Evolutionary conservation across 1,140 invertebrate species (phyloP).

Genomic region (Eupristina koningsbergeri): DNA sequence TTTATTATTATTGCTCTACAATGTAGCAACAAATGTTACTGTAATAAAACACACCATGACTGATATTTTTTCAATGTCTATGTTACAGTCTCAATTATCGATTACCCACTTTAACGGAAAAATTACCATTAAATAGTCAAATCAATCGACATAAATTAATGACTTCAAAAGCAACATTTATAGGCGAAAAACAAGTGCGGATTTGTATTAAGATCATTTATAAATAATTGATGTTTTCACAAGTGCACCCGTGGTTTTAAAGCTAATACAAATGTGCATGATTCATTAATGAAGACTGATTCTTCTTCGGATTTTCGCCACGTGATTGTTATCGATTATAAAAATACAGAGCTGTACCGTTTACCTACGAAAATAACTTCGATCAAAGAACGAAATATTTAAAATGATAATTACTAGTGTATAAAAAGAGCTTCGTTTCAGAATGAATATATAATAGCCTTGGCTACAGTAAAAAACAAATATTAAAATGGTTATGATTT

Average conservation of each 20-base stretch:
- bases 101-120: too few relatives aligned
- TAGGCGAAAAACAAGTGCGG: constrained; percentile 17
- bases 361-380: neutral
- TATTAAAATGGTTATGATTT: too few relatives aligned
- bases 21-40: too few relatives aligned
- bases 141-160: constrained; percentile 53
- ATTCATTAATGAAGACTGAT: constrained; percentile 40
- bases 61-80: too few relatives aligned
- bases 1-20: too few relatives aligned
- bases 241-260: neutral
- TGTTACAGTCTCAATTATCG: too few relatives aligned
- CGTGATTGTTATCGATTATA: neutral
- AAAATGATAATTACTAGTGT: neutral
- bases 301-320: constrained; percentile 12
- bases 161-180: constrained; percentile 57
- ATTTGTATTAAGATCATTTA: constrained; percentile 59
- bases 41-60: too few relatives aligned
- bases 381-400: neutral
- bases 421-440: neutral
- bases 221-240: constrained; percentile 55
- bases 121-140: too few relatives aligned
- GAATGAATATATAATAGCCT: too few relatives aligned
- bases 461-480: too few relatives aligned
- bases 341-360: neutral
- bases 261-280: neutral